These are phyloP conservation scores for Schrankia costaestrigalis DNA, from an alignment of 2,888 invertebrate species.

Conservation along the genomic window DNA sequence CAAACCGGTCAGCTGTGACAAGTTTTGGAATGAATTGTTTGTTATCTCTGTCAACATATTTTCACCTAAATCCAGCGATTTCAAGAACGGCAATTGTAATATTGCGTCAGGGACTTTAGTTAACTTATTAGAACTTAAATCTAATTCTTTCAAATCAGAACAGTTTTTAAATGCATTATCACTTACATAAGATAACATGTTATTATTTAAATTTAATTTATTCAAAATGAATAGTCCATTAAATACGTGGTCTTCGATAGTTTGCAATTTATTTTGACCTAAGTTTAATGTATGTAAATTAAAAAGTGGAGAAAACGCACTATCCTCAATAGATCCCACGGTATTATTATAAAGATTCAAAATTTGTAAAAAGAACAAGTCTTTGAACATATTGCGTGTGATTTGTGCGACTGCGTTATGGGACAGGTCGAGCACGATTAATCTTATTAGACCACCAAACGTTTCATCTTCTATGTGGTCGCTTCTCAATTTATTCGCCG, in stretches of 20 bases:
- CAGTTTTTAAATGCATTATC: conserved; percentile 92
- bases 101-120: conserved; percentile 91
- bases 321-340: conserved; percentile 90
- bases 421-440: conserved; percentile 92
- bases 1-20: conserved; percentile 92
- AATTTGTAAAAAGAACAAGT: conserved; percentile 92
- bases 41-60: conserved; percentile 92
- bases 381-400: conserved; percentile 91
- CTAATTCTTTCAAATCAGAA: conserved; percentile 92
- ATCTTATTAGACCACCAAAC: conserved; percentile 91
- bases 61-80: conserved; percentile 94
- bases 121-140: conserved; percentile 92
- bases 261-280: conserved; percentile 91
- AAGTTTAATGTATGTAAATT: conserved; percentile 94
- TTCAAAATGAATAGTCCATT: conserved; percentile 91
- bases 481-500: conserved; percentile 91
- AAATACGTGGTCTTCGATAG: conserved; percentile 89
- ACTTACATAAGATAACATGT: conserved; percentile 88
- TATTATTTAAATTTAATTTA: conserved; percentile 91
- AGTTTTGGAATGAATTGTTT: conserved; percentile 91
- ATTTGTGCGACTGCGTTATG: conserved; percentile 90
- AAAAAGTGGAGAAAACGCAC: conserved; percentile 92
- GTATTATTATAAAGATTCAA: conserved; percentile 92
- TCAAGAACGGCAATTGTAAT: conserved; percentile 89
- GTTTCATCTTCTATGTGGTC: conserved; percentile 92